Conservation (phyloP, 1,140 invertebrate species). For the Mizuhopecten yessoensis region DNA sequence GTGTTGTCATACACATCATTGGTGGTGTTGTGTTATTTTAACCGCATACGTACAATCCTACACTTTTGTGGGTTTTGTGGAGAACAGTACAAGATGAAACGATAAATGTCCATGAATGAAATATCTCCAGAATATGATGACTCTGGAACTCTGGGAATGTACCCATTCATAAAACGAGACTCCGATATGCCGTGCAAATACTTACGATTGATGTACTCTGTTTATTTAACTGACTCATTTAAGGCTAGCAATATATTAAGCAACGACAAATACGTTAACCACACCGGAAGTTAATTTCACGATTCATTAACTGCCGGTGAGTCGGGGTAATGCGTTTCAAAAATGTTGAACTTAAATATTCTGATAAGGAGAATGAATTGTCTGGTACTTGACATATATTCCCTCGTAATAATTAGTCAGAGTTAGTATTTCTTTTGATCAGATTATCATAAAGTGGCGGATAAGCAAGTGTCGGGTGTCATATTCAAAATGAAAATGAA, state of each 20-base stretch:
- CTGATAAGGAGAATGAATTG: not conserved
- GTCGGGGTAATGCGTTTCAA: not conserved
- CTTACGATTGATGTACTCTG: not conserved
- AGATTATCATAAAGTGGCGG: not conserved
- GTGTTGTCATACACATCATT: not conserved
- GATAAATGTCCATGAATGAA: not conserved
- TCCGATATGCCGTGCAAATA: not conserved
- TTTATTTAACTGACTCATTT: not conserved
- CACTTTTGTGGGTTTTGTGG: not conserved
- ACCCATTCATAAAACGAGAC: not conserved
- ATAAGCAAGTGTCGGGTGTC: not conserved
- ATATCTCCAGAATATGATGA: not conserved
- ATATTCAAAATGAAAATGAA: not conserved
- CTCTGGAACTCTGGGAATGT: not conserved
- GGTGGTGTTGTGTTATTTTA: not conserved
- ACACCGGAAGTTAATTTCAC: constrained; percentile 16
- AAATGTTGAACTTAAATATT: not conserved
- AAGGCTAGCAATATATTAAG: not conserved
- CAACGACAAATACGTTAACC: not conserved
- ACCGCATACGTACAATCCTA: not conserved
- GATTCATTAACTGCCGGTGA: constrained; percentile 21
- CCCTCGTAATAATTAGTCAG: not conserved
- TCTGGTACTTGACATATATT: not conserved
- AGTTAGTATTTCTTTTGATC: not conserved
- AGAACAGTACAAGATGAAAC: not conserved